Percentiles rank a stretch among this genome's conserved stretches.
phyloP scores from a whole-genome alignment of 2,888 invertebrate genomes.

The Drosophila fulvimacula region DNA sequence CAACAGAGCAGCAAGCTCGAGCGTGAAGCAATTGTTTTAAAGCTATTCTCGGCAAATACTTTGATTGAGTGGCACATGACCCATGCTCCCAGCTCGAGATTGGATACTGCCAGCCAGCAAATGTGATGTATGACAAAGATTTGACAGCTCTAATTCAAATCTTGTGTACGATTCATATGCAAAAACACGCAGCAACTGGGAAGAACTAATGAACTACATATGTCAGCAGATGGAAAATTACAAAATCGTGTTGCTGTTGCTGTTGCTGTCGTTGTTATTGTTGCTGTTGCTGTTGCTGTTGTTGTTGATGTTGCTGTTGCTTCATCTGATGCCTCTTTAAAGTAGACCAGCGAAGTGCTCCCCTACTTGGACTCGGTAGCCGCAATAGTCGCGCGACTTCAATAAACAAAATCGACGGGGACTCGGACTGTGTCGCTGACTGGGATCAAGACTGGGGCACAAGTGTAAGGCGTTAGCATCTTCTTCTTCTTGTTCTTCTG shows the following conservation, averaged over 20 bases:
- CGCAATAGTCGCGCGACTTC: slow-evolving; percentile 49
- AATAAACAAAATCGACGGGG: slow-evolving; percentile 57
- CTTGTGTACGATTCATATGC: slow-evolving; percentile 69
- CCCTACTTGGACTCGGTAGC: slow-evolving; percentile 53
- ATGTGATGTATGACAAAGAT: slow-evolving; percentile 73
- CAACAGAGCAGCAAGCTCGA: slow-evolving; percentile 1
- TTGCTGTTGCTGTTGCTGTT: slow-evolving; percentile 31
- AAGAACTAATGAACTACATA: slow-evolving; percentile 75
- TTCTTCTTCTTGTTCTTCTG: not conserved
- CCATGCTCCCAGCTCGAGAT: not conserved
- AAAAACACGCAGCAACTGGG: slow-evolving; percentile 31
- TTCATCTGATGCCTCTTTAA: slow-evolving; percentile 45
- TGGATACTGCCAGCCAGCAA: slow-evolving; percentile 17
- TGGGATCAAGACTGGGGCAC: slow-evolving; percentile 41
- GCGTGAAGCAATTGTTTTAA: slow-evolving; percentile 58
- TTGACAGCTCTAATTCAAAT: slow-evolving; percentile 80
- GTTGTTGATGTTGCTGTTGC: slow-evolving; percentile 14
- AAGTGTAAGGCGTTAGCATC: slow-evolving; percentile 42
- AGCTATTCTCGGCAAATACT: slow-evolving; percentile 55
- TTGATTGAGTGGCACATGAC: slow-evolving; percentile 69
- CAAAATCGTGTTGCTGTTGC: slow-evolving; percentile 58
- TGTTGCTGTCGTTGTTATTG: not conserved
- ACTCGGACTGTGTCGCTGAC: slow-evolving; percentile 8
- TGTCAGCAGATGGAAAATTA: slow-evolving; percentile 75
- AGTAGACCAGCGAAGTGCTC: slow-evolving; percentile 17